phyloP scores from a whole-genome alignment of 2,797 vertebrate species.

The Darevskia mixta region DNA sequence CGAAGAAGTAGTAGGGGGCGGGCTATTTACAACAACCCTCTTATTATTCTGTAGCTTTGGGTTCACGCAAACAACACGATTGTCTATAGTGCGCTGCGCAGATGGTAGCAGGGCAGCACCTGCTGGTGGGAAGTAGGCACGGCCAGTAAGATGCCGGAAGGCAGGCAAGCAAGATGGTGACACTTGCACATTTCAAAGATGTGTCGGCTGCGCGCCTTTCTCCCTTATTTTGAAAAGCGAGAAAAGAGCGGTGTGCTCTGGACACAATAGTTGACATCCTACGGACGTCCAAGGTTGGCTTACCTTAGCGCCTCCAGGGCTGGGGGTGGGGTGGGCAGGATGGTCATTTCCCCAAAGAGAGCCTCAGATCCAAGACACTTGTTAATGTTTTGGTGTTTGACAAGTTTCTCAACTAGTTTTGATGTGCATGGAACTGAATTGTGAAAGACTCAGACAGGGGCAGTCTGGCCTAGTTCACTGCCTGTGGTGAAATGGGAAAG shows the following conservation, averaged over 20 bases:
- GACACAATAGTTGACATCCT: too few species aligned
- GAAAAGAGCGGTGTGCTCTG: background rate
- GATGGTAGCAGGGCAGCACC: slow-evolving; percentile 17
- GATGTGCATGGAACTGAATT: too few species aligned
- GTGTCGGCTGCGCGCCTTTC: background rate
- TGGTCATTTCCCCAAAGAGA: too few species aligned
- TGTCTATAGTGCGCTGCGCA: background rate
- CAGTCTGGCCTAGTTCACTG: too few species aligned
- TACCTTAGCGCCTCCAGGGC: too few species aligned
- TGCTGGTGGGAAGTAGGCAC: background rate
- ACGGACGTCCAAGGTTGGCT: background rate
- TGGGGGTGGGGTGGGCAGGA: too few species aligned
- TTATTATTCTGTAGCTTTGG: background rate
- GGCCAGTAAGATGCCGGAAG: background rate
- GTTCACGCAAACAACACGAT: background rate
- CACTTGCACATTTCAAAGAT: background rate
- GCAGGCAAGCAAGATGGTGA: background rate
- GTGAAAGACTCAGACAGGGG: too few species aligned
- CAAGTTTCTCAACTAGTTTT: too few species aligned
- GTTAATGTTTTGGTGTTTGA: too few species aligned
- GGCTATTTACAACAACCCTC: background rate
- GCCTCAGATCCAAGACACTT: too few species aligned
- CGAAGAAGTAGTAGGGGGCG: background rate
- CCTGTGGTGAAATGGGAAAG: too few species aligned
- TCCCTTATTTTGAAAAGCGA: background rate